Evolutionary conservation across 2,113 vertebrate species (phyloP), one percentile per base, ranked within the genome.

Genomic region (Platycercus adscitus): DNA sequence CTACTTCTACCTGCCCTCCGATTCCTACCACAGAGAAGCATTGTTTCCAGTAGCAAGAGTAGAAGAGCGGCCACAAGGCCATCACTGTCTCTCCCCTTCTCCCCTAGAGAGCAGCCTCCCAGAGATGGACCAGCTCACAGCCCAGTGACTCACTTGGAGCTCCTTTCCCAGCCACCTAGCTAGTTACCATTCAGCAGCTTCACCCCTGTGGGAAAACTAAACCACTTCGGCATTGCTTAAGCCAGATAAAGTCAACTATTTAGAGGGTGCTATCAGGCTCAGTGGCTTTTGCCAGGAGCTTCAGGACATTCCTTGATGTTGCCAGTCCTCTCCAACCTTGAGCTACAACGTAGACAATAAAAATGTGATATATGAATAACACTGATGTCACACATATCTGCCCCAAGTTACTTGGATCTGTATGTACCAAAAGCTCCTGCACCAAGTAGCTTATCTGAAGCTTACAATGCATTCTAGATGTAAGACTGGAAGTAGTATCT

Each of bases 1-100:
- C 12, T 76, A 18, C 23, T 61, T 83, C 39, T 46, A 11, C 19
- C n/a, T n/a, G 28, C 10, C 19, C 8, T 50, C 66, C 3, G 0
- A 13, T 18, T 81, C 33, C 29, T 58, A 33, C 29, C 28, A n/a
- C 11, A 15, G 7, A 66, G 35, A 4, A 69, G 17, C 19, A 37
- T 43, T 65, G 24, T 25, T 60, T 39, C 31, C 28, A 47, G 33
- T 1, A 65, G 26, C 12, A 78, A 43, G 25, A 49, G 12, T 35
- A 88, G 43, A 41, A 21, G n/a, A 1, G 1, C 9, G 65, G 24
- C 5, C 1, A 0, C 1, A 1, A 79, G 49, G 17, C 8, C 73
- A 53, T 5, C 3, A 2, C 13, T 17, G 85, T 71, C 11, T 41
- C 28, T 43, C 50, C 33, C 23, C 13, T 90, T 60, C 33, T 44